These are phyloP conservation scores for Pitta sordida DNA, from an alignment of 2,113 vertebrate genomes.

Conservation along the genomic window DNA sequence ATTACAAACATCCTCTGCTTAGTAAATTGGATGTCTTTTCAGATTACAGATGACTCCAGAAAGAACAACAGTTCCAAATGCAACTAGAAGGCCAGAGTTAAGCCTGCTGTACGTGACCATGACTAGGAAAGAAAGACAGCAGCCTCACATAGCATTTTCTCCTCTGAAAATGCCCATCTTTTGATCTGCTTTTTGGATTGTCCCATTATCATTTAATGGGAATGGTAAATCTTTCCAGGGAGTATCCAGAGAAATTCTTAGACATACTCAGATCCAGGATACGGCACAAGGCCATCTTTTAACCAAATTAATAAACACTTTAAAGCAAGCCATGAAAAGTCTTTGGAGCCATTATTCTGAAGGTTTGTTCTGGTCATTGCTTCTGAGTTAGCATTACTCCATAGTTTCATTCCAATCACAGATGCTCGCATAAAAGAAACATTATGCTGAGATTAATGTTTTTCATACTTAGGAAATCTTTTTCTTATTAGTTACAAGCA, in stretches of 20 bases:
- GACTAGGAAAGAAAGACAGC: background rate
- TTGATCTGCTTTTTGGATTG: background rate
- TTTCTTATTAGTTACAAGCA: slow-evolving; percentile 2
- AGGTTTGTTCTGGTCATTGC: slow-evolving; percentile 34
- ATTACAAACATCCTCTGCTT: background rate
- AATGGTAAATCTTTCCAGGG: background rate
- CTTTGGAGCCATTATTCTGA: slow-evolving; percentile 19
- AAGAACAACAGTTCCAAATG: background rate
- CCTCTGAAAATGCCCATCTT: background rate
- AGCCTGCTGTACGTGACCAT: background rate
- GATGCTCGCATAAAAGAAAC: background rate
- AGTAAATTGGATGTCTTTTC: background rate
- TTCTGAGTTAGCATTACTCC: slow-evolving; percentile 2
- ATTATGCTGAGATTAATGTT: background rate
- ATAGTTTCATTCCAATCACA: slow-evolving; percentile 12
- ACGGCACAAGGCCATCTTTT: slow-evolving; percentile 10
- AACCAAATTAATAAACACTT: slow-evolving; percentile 44
- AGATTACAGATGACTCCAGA: background rate
- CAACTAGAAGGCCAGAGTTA: background rate
- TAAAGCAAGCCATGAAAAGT: background rate
- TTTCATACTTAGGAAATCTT: background rate
- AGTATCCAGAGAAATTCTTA: background rate
- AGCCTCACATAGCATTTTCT: background rate
- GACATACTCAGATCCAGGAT: background rate
- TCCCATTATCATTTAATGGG: background rate